Evolutionary conservation across 2,888 invertebrate genomes (phyloP), one percentile per base, ranked within the genome.

Genomic region (Lypha dubia): DNA sequence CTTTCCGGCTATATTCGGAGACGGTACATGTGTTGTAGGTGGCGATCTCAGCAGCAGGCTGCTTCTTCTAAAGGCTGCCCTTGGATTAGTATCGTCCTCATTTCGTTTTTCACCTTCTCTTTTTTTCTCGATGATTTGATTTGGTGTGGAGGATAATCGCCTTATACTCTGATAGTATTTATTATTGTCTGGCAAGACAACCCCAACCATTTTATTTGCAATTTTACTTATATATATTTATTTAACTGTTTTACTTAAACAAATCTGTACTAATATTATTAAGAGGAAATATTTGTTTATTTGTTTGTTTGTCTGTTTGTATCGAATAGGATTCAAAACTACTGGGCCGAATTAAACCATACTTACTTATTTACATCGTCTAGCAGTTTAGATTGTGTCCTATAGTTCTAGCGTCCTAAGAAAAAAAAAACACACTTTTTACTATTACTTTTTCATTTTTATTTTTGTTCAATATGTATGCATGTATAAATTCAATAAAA

Each of bases 401-500:
- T 20, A 17, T 8, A 49, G 4, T 3, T 20, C 9, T 22, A 11
- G 13, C 15, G 5, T 28, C 35, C 35, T 11, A 22, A 63, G n/a
- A 5, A 44, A 35, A n/a, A 5, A 44, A 35, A n/a, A 51, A 63
- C 13, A 24, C 6, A 5, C n/a, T 20, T 38, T 32, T 20, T 9
- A 53, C 15, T 65, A 63, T 44, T 32, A 22, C 13, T 51, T 41
- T 63, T 74, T 53, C n/a, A 56, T 0, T 58, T 67, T 76, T 76
- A 58, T 71, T 81, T 51, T 67, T 53, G 24, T 79, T 70, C 20
- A 28, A 53, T 51, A 38, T 11, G 11, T 38, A 13, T 56, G 15
- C 24, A 38, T 63, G 70, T 56, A 62, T 41, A 49, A 79, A 68
- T 68, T 82, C 74, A 74, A 79, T 71, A 68, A 73, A 71, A 60